A percentile compares a stretch with the other conserved stretches of the same genome.
Evolutionary conservation across 1,140 invertebrate genomes (phyloP).

Genomic region (Dendrolimus punctatus): DNA sequence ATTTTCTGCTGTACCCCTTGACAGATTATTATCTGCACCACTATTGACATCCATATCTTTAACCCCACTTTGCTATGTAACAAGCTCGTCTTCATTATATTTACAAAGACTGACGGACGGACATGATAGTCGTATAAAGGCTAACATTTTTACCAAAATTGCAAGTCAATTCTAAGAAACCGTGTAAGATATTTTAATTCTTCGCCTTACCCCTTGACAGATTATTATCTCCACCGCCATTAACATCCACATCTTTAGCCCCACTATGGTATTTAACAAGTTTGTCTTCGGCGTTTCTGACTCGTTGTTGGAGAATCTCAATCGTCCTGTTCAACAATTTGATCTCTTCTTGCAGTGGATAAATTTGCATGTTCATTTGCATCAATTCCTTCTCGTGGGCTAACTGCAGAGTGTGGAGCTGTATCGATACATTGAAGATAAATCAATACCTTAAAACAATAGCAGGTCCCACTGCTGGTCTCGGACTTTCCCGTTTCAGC

Average conservation of each 20-base stretch:
- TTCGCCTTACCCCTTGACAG: slow-evolving; percentile 15
- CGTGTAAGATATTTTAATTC: slow-evolving; percentile 9
- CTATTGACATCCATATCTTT: too few species aligned
- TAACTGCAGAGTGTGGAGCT: slow-evolving; percentile 83
- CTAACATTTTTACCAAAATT: too few species aligned
- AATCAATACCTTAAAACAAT: background rate
- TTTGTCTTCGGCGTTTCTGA: slow-evolving; percentile 46
- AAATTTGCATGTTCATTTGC: slow-evolving; percentile 72
- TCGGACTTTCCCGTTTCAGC: too few species aligned
- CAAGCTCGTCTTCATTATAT: too few species aligned
- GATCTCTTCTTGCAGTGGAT: slow-evolving; percentile 72
- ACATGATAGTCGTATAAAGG: too few species aligned
- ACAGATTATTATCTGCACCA: too few species aligned
- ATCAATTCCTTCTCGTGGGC: slow-evolving; percentile 84
- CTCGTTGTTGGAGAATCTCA: slow-evolving; percentile 52
- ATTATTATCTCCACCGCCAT: slow-evolving; percentile 43
- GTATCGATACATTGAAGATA: slow-evolving; percentile 23
- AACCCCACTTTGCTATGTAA: too few species aligned
- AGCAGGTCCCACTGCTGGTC: too few species aligned
- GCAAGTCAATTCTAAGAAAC: too few species aligned
- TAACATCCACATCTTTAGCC: slow-evolving; percentile 28
- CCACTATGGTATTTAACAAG: slow-evolving; percentile 38
- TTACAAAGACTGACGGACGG: too few species aligned
- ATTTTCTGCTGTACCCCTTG: too few species aligned
- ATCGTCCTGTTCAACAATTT: slow-evolving; percentile 62